Conservation (phyloP, 2,888 invertebrate genomes). For the Dryococelus australis region DNA sequence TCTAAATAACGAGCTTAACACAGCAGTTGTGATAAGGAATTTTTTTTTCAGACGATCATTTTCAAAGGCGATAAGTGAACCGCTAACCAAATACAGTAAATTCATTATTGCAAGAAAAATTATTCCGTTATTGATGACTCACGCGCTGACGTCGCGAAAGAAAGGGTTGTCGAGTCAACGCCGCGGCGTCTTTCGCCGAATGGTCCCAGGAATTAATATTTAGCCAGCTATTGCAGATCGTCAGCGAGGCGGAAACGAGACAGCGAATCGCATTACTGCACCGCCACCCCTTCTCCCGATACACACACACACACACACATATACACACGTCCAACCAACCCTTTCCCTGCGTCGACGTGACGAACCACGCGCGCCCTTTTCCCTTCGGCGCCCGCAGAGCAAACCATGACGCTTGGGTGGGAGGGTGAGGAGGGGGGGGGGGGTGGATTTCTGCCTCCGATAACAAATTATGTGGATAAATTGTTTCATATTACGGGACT, state of each 20-base stretch:
- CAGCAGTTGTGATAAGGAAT: too few relatives aligned
- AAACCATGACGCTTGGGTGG: not conserved
- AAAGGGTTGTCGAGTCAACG: too few relatives aligned
- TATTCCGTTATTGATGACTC: too few relatives aligned
- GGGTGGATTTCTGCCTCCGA: not conserved
- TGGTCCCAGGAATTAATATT: not conserved
- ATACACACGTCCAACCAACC: too few relatives aligned
- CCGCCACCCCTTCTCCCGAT: not conserved
- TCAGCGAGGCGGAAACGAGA: not conserved
- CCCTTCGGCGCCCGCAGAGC: not conserved
- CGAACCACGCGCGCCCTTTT: not conserved
- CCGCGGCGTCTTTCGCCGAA: not conserved
- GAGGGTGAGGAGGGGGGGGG: not conserved
- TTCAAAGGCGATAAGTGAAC: too few relatives aligned
- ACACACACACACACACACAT: too few relatives aligned
- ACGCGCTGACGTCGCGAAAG: too few relatives aligned
- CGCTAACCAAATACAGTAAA: too few relatives aligned
- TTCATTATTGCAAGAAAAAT: too few relatives aligned
- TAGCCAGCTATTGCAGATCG: not conserved
- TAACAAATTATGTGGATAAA: conserved; percentile 16
- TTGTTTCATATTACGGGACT: conserved; percentile 16
- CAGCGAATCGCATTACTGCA: not conserved
- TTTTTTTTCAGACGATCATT: too few relatives aligned
- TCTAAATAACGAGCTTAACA: too few relatives aligned
- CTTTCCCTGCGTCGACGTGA: too few relatives aligned